Evolutionary conservation across 2,888 invertebrate species (phyloP).

Genomic region (Leistus spinibarbis): DNA sequence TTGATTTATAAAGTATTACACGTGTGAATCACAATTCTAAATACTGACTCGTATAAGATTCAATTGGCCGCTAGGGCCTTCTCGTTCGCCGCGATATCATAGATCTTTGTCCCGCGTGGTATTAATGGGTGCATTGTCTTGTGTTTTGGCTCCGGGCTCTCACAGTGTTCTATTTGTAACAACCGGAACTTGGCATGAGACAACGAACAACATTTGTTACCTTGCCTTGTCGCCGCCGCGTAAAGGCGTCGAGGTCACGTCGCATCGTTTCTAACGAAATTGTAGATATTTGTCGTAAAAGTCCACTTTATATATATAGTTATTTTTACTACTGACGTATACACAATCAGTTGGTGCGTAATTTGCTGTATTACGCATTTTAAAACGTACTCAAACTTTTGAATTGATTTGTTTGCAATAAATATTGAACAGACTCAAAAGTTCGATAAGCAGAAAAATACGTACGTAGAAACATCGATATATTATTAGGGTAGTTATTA

Average conservation of each 20-base stretch:
- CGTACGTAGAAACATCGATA: neutral
- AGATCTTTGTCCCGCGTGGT: neutral
- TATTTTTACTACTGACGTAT: too few relatives aligned
- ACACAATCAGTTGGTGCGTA: too few relatives aligned
- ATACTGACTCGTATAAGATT: too few relatives aligned
- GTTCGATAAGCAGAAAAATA: neutral
- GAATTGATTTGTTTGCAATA: neutral
- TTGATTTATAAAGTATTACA: too few relatives aligned
- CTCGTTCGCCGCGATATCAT: too few relatives aligned
- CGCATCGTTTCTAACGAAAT: too few relatives aligned
- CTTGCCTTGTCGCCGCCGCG: neutral
- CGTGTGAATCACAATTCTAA: too few relatives aligned
- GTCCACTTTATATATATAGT: too few relatives aligned
- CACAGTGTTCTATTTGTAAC: neutral
- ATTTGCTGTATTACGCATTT: too few relatives aligned
- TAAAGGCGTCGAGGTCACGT: neutral
- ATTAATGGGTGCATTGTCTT: neutral
- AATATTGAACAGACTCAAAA: neutral
- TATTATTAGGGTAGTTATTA: neutral
- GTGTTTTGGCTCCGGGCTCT: neutral
- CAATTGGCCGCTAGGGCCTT: too few relatives aligned
- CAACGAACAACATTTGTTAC: neutral
- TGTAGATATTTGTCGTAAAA: too few relatives aligned
- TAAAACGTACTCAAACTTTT: too few relatives aligned
- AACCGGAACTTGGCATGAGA: conserved; percentile 1